Percentiles rank a stretch among this genome's conserved stretches.
phyloP scores from a whole-genome alignment of 2,888 invertebrate species.

The Cryptops parisi region DNA sequence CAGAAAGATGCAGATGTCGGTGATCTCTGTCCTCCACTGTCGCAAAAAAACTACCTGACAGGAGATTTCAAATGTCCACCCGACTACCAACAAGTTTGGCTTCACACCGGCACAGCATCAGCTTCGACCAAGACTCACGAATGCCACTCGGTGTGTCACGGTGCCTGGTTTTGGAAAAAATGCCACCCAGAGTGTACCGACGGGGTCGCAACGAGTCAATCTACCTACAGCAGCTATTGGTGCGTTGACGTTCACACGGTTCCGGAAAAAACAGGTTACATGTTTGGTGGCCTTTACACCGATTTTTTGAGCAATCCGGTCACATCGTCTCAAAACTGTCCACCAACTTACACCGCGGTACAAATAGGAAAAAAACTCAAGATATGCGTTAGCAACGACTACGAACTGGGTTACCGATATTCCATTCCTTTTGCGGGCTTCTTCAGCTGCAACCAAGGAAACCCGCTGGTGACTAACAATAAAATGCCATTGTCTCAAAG shows the following conservation, averaged over 20 bases:
- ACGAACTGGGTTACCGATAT: background rate
- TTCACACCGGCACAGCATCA: background rate
- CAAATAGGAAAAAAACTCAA: background rate
- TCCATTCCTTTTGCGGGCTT: conserved; percentile 4
- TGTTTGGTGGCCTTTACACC: conserved; percentile 11
- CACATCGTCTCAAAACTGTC: background rate
- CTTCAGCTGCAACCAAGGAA: conserved; percentile 5
- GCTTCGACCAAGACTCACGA: background rate
- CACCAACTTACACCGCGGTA: background rate
- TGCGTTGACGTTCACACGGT: background rate
- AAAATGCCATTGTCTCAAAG: background rate
- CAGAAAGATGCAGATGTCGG: background rate
- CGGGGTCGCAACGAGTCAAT: background rate
- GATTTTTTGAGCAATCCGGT: background rate
- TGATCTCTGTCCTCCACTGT: background rate
- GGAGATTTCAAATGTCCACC: background rate
- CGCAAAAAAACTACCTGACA: background rate
- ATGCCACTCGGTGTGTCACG: background rate
- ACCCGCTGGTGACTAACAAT: background rate
- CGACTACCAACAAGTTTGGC: background rate
- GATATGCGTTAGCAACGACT: conserved; percentile 7
- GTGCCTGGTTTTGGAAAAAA: background rate
- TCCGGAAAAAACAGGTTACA: background rate
- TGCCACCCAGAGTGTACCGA: background rate
- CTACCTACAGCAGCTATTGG: conserved; percentile 1